A percentile compares a stretch with the other conserved stretches of the same genome.
phyloP scores from a whole-genome alignment of 2,888 invertebrate species.

The Tethea ocularis region DNA sequence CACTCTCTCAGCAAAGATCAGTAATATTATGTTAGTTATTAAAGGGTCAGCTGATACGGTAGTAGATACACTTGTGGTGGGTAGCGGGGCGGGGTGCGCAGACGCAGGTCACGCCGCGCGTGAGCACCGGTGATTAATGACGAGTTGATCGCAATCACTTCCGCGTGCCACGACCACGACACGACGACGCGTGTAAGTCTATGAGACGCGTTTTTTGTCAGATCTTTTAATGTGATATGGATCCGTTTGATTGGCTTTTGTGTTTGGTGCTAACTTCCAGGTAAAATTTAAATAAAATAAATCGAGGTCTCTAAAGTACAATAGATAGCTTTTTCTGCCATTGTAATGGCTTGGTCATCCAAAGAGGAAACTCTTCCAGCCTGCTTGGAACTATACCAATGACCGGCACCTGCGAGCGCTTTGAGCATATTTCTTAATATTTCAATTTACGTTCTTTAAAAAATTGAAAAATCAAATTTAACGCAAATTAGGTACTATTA shows the following conservation, averaged over 20 bases:
- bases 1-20: neutral
- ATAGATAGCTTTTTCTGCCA: too few relatives aligned
- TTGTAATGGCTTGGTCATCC: too few relatives aligned
- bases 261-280: neutral
- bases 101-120: slow-evolving; percentile 55
- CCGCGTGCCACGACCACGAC: slow-evolving; percentile 47
- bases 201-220: slow-evolving; percentile 4
- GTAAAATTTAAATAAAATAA: too few relatives aligned
- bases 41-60: neutral
- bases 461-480: too few relatives aligned
- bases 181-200: neutral
- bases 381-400: too few relatives aligned
- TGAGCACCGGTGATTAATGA: slow-evolving; percentile 58
- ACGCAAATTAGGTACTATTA: too few relatives aligned
- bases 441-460: too few relatives aligned
- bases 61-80: neutral
- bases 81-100: slow-evolving; percentile 44
- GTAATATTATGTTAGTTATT: neutral
- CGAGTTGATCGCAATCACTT: slow-evolving; percentile 57
- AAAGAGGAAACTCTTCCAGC: too few relatives aligned
- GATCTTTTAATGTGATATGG: neutral
- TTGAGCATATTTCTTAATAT: too few relatives aligned
- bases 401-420: too few relatives aligned
- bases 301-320: too few relatives aligned
- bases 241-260: neutral